Conservation (phyloP, 2,113 vertebrate genomes). For the Bombycilla garrulus region DNA sequence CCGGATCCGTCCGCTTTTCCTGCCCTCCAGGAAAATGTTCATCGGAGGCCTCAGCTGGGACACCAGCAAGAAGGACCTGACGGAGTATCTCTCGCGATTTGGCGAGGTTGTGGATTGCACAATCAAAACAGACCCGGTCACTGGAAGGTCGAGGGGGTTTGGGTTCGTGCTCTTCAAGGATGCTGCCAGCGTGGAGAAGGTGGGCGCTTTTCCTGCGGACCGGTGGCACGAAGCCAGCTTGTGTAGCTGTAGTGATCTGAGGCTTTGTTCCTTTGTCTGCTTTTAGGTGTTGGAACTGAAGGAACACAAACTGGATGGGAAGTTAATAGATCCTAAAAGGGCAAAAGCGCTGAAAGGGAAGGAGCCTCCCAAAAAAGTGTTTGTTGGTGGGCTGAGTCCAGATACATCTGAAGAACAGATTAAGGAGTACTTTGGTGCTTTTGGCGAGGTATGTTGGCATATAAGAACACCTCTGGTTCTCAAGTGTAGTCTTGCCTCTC, state of each 20-base stretch:
- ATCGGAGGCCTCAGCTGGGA: constrained; percentile 92
- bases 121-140: constrained; percentile 88
- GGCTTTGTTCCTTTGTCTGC: not conserved
- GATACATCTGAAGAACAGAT: constrained; percentile 89
- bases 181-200: constrained; percentile 86
- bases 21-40: constrained; percentile 84
- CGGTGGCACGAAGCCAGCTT: accelerated
- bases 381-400: constrained; percentile 87
- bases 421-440: constrained; percentile 86
- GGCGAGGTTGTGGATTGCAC: constrained; percentile 90
- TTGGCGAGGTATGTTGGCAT: constrained; percentile 74
- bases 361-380: constrained; percentile 88
- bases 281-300: constrained; percentile 85
- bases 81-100: constrained; percentile 87
- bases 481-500: not conserved
- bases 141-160: constrained; percentile 86
- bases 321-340: constrained; percentile 87
- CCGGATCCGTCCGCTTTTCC: accelerated
- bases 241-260: not conserved
- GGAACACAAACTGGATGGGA: constrained; percentile 89
- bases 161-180: constrained; percentile 90
- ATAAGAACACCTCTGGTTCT: not conserved
- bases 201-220: not conserved
- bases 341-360: constrained; percentile 88
- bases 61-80: constrained; percentile 89